Evolutionary conservation across 2,888 invertebrate genomes (phyloP), one percentile per base, ranked within the genome.

Genomic region (Agrilus biguttatus): DNA sequence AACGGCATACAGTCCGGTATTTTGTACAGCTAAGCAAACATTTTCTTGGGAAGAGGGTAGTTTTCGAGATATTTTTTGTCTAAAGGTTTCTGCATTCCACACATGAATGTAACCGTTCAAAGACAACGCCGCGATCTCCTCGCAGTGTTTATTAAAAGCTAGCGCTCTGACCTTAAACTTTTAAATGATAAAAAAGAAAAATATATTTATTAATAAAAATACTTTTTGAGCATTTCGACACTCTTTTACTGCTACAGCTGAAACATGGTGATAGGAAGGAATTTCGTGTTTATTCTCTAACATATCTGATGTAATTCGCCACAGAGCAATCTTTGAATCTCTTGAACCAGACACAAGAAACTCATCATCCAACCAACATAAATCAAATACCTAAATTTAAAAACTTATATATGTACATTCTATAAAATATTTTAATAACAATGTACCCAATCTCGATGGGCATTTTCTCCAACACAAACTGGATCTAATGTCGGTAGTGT

Each of bases 291-390:
- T 69, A 45, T 62, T 63, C 39, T 63, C 62, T 13, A 63, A 44
- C 51, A 67, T 52, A 47, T 65, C 62, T 0, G 65, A 58, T 4
- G 63, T 83, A 41, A 92, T 81, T 46, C 82, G 75, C 95, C 95
- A 96, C 45, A 95, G 68, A 17, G 89, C 88, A 70, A 95, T 75
- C 61, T 82, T 83, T 4, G 89, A 88, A 66, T 95, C 95, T 42
- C 92, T 78, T 0, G 92, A 91, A 10, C 93, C 93, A 6, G 92
- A 89, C 44, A 95, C 91, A 43, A 95, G 69, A 70, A 89, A 92
- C 66, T 93, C 85, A 66, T 96, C 95, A 66, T 96, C 95, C 47
- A 96, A 67, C 95, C 95, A 96, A 50, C 87, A 87, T 78, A 92
- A 81, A 60, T 95, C 95, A 65, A 87, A 76, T 48, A 77, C 74